phyloP scores from a whole-genome alignment of 2,113 vertebrate genomes.

The Paracanthobrama guichenoti region DNA sequence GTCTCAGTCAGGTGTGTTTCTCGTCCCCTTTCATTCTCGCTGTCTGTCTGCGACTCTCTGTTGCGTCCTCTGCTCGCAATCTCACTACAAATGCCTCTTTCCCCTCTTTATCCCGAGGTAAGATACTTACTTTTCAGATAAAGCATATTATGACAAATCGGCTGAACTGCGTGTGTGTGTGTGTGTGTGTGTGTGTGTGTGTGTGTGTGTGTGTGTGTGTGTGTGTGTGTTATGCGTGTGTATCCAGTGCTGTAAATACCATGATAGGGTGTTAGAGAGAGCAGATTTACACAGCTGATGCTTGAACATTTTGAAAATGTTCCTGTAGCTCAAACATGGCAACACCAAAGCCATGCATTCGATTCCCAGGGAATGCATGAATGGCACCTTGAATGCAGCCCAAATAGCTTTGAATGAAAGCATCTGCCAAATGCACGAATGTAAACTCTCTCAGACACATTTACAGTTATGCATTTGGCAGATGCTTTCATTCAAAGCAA shows the following conservation, averaged over 20 bases:
- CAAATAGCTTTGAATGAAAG: not conserved
- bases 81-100: slow-evolving; percentile 79
- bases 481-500: not conserved
- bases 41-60: slow-evolving; percentile 61
- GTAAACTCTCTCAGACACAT: not conserved
- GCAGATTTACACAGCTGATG: slow-evolving; percentile 62
- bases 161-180: slow-evolving; percentile 71
- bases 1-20: not conserved
- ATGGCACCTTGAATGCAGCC: not conserved
- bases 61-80: slow-evolving; percentile 74
- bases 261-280: slow-evolving; percentile 52
- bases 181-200: slow-evolving; percentile 63
- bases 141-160: slow-evolving; percentile 84
- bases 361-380: not conserved
- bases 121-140: slow-evolving; percentile 82
- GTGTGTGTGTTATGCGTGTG: slow-evolving; percentile 61
- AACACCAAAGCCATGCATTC: not conserved
- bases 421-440: not conserved
- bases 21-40: not conserved
- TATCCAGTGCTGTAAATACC: slow-evolving; percentile 51
- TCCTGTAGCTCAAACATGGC: not conserved
- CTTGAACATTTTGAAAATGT: slow-evolving; percentile 2
- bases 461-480: not conserved
- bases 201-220: slow-evolving; percentile 62
- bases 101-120: slow-evolving; percentile 82